Base-by-base conservation (phyloP, 2,113 vertebrate genomes). In the Bos indicus region DNA sequence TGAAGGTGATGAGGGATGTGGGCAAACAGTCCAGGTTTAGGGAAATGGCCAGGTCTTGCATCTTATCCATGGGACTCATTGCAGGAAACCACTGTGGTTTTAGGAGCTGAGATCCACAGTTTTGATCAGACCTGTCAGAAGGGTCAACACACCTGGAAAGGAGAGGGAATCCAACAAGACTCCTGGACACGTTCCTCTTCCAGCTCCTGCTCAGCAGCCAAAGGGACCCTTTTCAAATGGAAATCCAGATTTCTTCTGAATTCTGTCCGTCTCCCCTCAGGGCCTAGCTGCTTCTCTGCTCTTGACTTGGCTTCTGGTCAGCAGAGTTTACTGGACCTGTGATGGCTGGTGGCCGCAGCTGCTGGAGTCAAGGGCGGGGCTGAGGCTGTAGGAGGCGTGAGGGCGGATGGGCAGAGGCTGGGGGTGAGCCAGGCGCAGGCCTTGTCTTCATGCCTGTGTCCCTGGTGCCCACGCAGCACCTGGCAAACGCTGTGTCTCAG, bases 361-460 rank as follows among this genome's bases (percentile, higher is more conserved):
- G 57, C 48, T 19, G 36, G 57, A 9, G 48, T 6, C 7, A 23
- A 7, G 8, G 7, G 25, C 0, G 1, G 62, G 26, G 52, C 46
- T 0, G 40, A 62, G 92, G 17, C 46, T 51, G 11, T 12, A 8
- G 8, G 19, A 16, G 43, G 15, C 21, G 0, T 13, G 46, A 26
- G 36, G 40, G 51, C 0, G 4, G n/a, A 7, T 2, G 0, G 62
- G 6, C 2, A 15, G 30, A 3, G n/a, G 1, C 85, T 5, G 48
- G 80, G 7, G 90, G 52, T 0, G 12, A 6, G 14, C 2, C 51
- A 14, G 43, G 48, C 36, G 60, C 6, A 28, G 86, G 21, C 28
- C 28, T 52, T 7, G 43, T 59, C n/a, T 1, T 82, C 17, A 15
- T 5, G 26, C 14, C 6, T 26, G 43, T 26, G 51, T 52, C n/a